A percentile compares a stretch with the other conserved stretches of the same genome.
These are phyloP conservation scores for Cepaea hortensis DNA, from an alignment of 2,888 invertebrate genomes.

Conservation along the genomic window DNA sequence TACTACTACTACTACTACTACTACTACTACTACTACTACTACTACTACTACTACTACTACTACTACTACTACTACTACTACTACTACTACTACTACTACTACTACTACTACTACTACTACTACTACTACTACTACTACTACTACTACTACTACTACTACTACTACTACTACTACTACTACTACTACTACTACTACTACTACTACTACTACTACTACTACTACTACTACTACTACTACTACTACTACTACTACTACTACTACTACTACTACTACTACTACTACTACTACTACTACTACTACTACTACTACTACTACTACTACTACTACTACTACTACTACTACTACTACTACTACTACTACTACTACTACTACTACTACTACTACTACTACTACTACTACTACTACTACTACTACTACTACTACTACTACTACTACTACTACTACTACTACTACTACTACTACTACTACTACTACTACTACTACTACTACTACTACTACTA, in stretches of 20 bases:
- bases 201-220: slow-evolving; percentile 6
- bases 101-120: slow-evolving; percentile 26
- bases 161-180: slow-evolving; percentile 4
- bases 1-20: slow-evolving; percentile 14
- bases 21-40: slow-evolving; percentile 12
- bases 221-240: slow-evolving; percentile 6
- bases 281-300: slow-evolving; percentile 12
- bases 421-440: slow-evolving; percentile 14
- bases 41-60: slow-evolving; percentile 13
- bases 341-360: neutral
- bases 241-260: slow-evolving; percentile 25
- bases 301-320: slow-evolving; percentile 14
- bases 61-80: slow-evolving; percentile 8
- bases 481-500: slow-evolving; percentile 31
- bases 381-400: slow-evolving; percentile 23
- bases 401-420: slow-evolving; percentile 11
- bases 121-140: slow-evolving; percentile 19
- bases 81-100: slow-evolving; percentile 30
- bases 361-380: neutral
- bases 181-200: neutral
- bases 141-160: neutral
- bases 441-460: slow-evolving; percentile 8
- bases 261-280: slow-evolving; percentile 1
- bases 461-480: slow-evolving; percentile 15
- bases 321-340: slow-evolving; percentile 16